These are phyloP conservation scores for Trissolcus basalis DNA, from an alignment of 1,140 invertebrate species.

Conservation along the genomic window DNA sequence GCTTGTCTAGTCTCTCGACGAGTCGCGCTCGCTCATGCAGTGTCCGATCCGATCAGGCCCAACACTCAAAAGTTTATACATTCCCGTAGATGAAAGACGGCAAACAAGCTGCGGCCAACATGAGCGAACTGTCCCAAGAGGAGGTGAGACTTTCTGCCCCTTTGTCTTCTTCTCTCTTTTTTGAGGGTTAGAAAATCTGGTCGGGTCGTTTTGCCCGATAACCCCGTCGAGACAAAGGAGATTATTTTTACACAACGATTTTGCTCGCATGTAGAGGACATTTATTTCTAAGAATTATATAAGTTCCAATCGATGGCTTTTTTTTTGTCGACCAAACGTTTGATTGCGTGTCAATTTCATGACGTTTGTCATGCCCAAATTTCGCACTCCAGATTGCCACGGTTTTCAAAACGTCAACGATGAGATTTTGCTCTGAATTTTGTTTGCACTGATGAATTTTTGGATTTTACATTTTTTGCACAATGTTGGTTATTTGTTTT, in stretches of 20 bases:
- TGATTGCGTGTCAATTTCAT: too few species aligned
- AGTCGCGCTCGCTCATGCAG: background rate
- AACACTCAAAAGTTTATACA: background rate
- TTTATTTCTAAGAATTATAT: conserved; percentile 23
- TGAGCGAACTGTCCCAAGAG: conserved; percentile 86
- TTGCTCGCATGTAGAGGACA: background rate
- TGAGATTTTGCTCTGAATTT: background rate
- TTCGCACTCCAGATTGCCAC: too few species aligned
- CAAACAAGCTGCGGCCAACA: conserved; percentile 59
- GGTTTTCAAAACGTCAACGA: background rate
- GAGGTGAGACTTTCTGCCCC: conserved; percentile 76
- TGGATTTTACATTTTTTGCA: conserved; percentile 3
- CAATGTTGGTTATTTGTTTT: conserved; percentile 20
- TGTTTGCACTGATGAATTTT: background rate
- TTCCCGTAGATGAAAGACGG: background rate
- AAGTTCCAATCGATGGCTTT: too few species aligned
- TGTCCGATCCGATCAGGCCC: background rate
- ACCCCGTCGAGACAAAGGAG: conserved; percentile 4
- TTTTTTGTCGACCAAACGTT: too few species aligned
- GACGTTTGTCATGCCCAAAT: too few species aligned
- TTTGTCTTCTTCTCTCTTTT: conserved; percentile 19
- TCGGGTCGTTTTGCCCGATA: conserved; percentile 1
- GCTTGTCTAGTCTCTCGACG: background rate
- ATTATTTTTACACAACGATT: conserved; percentile 34
- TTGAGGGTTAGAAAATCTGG: background rate